A percentile compares a stretch with the other conserved stretches of the same genome.
Evolutionary conservation across 2,113 vertebrate species (phyloP).

Genomic region (Brienomyrus longianalis): DNA sequence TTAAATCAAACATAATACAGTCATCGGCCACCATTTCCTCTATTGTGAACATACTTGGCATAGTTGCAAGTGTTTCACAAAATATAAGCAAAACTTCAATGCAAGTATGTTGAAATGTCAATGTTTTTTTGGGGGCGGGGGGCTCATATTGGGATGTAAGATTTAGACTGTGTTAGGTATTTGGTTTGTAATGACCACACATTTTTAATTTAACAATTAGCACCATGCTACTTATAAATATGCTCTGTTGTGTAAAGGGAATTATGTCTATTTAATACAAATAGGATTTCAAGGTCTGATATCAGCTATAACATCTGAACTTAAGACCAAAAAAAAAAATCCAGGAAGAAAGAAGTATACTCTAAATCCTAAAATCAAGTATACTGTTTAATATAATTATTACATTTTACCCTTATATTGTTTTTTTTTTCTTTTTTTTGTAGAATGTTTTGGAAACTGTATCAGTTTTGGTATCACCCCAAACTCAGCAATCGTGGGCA

Average conservation of each 20-base stretch:
- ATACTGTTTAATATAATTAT: background rate
- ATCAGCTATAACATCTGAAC: background rate
- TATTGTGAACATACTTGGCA: background rate
- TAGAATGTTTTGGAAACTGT: slow-evolving; percentile 52
- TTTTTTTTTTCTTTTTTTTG: too few relatives aligned
- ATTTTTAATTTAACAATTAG: background rate
- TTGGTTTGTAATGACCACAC: background rate
- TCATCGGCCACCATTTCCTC: background rate
- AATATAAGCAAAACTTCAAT: background rate
- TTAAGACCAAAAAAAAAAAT: too few relatives aligned
- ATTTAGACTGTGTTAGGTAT: background rate
- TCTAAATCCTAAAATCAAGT: background rate
- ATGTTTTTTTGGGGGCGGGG: background rate
- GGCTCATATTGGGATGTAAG: background rate
- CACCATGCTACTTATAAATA: background rate
- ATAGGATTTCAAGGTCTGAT: background rate
- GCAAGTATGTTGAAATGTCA: background rate
- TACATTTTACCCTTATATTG: background rate
- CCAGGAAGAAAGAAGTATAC: too few relatives aligned
- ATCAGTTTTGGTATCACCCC: slow-evolving; percentile 36
- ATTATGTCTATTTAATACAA: background rate
- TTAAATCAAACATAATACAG: background rate
- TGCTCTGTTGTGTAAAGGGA: background rate
- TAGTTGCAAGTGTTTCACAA: background rate
- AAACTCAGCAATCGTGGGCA: slow-evolving; percentile 41